Percentiles rank a stretch among this genome's conserved stretches.
These are phyloP conservation scores for Tichodroma muraria DNA, from an alignment of 2,113 vertebrate genomes.

Conservation along the genomic window DNA sequence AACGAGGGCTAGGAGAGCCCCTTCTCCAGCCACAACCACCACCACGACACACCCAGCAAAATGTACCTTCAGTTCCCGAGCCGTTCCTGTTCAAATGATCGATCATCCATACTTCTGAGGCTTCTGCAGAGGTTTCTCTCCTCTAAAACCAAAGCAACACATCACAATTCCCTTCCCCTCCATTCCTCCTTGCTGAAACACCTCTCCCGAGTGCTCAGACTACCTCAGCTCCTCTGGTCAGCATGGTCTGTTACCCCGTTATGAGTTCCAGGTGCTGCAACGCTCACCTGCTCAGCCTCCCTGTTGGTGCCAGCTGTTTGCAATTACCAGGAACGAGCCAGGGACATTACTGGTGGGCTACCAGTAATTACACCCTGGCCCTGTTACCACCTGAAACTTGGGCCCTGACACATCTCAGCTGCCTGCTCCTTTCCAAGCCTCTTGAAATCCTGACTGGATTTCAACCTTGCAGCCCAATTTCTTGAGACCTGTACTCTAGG, in stretches of 20 bases:
- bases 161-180: background rate
- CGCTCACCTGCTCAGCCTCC: background rate
- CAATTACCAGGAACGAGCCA: background rate
- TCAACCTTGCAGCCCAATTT: background rate
- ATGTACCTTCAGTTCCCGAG: rapidly evolving
- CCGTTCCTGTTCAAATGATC: background rate
- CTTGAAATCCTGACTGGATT: background rate
- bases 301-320: background rate
- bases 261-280: background rate
- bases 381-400: background rate
- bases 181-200: rapidly evolving
- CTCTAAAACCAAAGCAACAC: background rate
- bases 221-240: background rate
- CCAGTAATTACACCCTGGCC: too few species aligned
- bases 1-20: rapidly evolving
- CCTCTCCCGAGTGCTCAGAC: rapidly evolving
- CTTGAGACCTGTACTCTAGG: background rate
- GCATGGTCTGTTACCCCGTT: rapidly evolving
- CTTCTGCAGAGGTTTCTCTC: background rate
- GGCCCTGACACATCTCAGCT: background rate
- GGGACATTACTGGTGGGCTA: background rate
- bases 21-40: background rate
- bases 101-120: rapidly evolving
- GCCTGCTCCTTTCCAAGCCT: background rate
- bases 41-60: background rate